These are phyloP conservation scores for Propithecus coquereli DNA, from an alignment of 2,113 vertebrate genomes.

Conservation along the genomic window DNA sequence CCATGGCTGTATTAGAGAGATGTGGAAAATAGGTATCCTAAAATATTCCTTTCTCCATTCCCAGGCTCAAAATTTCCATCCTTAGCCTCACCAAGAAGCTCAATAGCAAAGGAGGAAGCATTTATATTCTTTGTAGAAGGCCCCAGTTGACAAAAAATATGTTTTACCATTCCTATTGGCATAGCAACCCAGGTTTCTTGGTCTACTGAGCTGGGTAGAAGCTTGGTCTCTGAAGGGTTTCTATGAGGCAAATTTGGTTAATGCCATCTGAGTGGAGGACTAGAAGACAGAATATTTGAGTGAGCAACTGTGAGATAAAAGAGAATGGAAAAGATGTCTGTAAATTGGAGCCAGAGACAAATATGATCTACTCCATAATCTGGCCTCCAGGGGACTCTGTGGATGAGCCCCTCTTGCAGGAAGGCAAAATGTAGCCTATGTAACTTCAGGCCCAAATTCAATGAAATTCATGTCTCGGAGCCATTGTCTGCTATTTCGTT, in stretches of 20 bases:
- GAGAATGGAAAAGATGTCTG: neutral
- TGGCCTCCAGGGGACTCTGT: neutral
- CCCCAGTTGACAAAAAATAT: neutral
- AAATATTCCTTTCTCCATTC: neutral
- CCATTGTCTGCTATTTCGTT: neutral
- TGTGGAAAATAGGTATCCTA: neutral
- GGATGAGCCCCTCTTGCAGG: neutral
- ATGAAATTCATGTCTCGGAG: neutral
- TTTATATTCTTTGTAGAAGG: neutral
- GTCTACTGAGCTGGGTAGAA: neutral
- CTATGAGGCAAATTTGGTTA: neutral
- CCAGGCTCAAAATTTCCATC: neutral
- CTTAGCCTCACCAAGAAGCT: neutral
- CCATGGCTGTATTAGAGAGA: neutral
- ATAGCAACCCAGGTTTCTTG: neutral
- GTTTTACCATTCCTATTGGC: neutral
- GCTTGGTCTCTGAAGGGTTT: neutral
- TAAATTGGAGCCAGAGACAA: neutral
- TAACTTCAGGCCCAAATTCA: conserved; percentile 22
- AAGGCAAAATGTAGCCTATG: neutral
- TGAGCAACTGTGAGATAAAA: neutral
- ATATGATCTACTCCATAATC: neutral
- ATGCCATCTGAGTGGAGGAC: neutral
- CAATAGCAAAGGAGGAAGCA: neutral
- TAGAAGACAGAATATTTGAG: neutral